Conservation (phyloP, 2,888 invertebrate genomes). For the Bhutanitis thaidina region DNA sequence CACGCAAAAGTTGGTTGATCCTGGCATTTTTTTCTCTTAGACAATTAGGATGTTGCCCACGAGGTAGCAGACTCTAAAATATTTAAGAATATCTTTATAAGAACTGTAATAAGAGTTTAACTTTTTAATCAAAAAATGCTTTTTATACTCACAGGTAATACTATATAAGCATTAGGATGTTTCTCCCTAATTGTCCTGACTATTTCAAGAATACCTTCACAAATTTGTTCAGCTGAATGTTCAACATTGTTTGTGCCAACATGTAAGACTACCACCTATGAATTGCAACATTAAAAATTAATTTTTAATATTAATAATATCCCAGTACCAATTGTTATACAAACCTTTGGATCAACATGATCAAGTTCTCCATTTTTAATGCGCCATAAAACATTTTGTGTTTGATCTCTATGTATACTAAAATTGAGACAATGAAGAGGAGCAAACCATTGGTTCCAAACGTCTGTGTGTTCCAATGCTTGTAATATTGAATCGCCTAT, state of each 20-base stretch:
- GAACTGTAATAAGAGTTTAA: not conserved
- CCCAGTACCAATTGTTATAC: slow-evolving; percentile 14
- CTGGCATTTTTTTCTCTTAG: slow-evolving; percentile 87
- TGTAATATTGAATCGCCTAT: slow-evolving; percentile 94
- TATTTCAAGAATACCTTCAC: slow-evolving; percentile 89
- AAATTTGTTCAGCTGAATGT: slow-evolving; percentile 88
- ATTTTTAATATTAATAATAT: not conserved
- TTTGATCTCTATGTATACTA: slow-evolving; percentile 92
- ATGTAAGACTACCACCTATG: slow-evolving; percentile 90
- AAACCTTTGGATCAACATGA: slow-evolving; percentile 91
- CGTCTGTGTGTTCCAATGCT: slow-evolving; percentile 89
- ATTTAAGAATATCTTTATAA: not conserved
- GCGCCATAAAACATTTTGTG: slow-evolving; percentile 94
- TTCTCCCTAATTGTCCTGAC: slow-evolving; percentile 86
- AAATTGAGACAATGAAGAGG: slow-evolving; percentile 95
- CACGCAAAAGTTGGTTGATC: slow-evolving; percentile 87
- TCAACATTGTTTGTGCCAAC: slow-evolving; percentile 94
- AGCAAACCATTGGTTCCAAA: slow-evolving; percentile 94
- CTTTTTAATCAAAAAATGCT: not conserved
- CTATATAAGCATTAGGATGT: slow-evolving; percentile 89
- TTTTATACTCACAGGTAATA: slow-evolving; percentile 87
- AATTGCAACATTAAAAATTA: slow-evolving; percentile 20
- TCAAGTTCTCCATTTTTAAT: slow-evolving; percentile 94
- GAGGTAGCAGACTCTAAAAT: slow-evolving; percentile 90
- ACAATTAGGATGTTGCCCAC: slow-evolving; percentile 91